These are phyloP conservation scores for Apus apus DNA, from an alignment of 2,113 vertebrate genomes.

Conservation along the genomic window DNA sequence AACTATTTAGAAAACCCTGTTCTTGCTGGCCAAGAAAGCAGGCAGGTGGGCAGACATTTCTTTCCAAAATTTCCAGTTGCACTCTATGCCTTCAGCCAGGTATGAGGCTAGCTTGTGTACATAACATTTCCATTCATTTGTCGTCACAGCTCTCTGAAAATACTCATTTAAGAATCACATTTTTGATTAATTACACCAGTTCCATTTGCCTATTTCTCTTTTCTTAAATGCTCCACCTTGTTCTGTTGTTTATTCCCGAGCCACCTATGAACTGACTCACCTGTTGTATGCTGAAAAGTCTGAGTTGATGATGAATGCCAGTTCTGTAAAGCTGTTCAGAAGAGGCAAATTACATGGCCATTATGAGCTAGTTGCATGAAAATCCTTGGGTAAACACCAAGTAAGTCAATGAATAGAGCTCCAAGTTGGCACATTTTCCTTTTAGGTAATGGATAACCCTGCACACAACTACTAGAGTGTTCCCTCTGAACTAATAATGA, in stretches of 20 bases:
- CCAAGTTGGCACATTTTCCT: slow-evolving; percentile 61
- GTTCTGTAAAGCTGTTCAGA: slow-evolving; percentile 53
- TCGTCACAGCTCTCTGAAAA: background rate
- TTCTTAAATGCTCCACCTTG: slow-evolving; percentile 30
- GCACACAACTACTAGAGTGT: slow-evolving; percentile 55
- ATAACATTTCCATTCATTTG: slow-evolving; percentile 48
- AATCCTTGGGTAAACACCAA: slow-evolving; percentile 71
- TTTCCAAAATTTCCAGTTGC: slow-evolving; percentile 43
- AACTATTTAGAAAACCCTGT: background rate
- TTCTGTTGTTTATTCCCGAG: slow-evolving; percentile 57
- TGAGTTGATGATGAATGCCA: slow-evolving; percentile 46
- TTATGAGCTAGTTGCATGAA: slow-evolving; percentile 68
- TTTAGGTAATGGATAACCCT: slow-evolving; percentile 73
- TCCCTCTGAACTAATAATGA: slow-evolving; percentile 73
- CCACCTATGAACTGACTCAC: slow-evolving; percentile 60
- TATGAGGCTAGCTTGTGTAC: slow-evolving; percentile 28
- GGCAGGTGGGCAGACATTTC: slow-evolving; percentile 14
- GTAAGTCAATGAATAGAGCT: slow-evolving; percentile 67
- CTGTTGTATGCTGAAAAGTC: slow-evolving; percentile 59
- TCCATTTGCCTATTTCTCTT: background rate
- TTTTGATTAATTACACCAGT: slow-evolving; percentile 58
- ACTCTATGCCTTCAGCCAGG: background rate
- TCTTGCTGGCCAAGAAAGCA: background rate
- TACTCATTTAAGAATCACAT: slow-evolving; percentile 34
- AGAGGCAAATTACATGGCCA: slow-evolving; percentile 67